Percentiles rank a stretch among this genome's conserved stretches.
Evolutionary conservation across 1,140 invertebrate genomes (phyloP).

Genomic region (Doryteuthis pealeii): DNA sequence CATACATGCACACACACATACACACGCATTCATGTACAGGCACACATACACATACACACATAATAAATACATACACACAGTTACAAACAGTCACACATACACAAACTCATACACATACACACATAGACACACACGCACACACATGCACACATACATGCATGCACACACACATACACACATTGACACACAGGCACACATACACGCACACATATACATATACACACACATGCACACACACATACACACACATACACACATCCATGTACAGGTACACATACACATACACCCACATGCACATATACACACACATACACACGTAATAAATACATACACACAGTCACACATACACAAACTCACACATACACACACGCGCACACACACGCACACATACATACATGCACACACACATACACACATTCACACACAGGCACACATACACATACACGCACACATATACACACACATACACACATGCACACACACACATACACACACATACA

Average conservation of each 20-base stretch:
- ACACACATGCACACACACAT: not conserved
- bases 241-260: not conserved
- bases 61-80: not conserved
- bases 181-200: no score
- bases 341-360: no score
- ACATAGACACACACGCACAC: not conserved
- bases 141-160: not conserved
- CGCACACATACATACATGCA: not conserved
- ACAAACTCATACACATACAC: not conserved
- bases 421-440: no score
- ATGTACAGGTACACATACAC: no score
- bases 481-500: no score
- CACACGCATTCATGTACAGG: not conserved
- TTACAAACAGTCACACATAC: not conserved
- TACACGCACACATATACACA: not conserved
- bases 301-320: not conserved
- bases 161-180: not conserved
- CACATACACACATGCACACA: not conserved
- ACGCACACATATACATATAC: not conserved
- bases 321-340: not conserved
- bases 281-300: not conserved
- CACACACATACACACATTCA: not conserved
- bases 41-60: no score
- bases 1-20: not conserved
- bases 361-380: not conserved